Evolutionary conservation across 2,113 vertebrate species (phyloP), one percentile per base, ranked within the genome.

Genomic region (Anhinga rufa): DNA sequence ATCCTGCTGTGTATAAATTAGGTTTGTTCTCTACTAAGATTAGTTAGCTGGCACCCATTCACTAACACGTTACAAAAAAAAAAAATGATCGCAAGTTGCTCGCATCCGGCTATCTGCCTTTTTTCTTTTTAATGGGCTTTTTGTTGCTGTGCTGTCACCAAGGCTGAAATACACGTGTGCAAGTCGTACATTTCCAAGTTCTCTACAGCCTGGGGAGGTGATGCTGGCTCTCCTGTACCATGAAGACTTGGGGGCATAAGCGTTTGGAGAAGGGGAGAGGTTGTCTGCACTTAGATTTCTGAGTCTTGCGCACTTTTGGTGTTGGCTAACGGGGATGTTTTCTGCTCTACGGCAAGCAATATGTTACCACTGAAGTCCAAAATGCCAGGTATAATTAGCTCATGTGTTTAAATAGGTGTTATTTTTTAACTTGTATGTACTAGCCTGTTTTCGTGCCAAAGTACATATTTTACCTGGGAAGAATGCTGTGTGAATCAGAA

Each of bases 1-100:
- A n/a, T 82, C 81, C 92, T 82, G 78, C 91, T 95, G 86, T 62
- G 92, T 65, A 66, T 95, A 87, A 92, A 91, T 95, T 76, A 86
- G 46, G 42, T 91, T 93, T 77, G 51, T 69, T 92, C 82, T 81
- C 58, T 36, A 7, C 46, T 76, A 46, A 71, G 70, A 87, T 97
- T 76, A 95, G 86, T 88, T 74, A 54, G 38, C 86, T 92, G 78
- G 81, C 81, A 89, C 58, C 49, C 62, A 18, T 80, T 96, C 78
- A 62, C 74, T 46, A 64, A 54, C 64, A 57, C 1, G 0, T 91
- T 60, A 44, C 49, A 60, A 78, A 68, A 76, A 82, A 69, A 68
- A 68, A 76, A 82, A 65, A 65, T 16, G 14, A 69, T 79, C 2
- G 7, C 40, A 48, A 91, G 77, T 82, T 61, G 60, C 75, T 94